Percentiles rank a stretch among this genome's conserved stretches.
These are phyloP conservation scores for Anthonomus grandis DNA, from an alignment of 1,140 invertebrate species.

Conservation along the genomic window DNA sequence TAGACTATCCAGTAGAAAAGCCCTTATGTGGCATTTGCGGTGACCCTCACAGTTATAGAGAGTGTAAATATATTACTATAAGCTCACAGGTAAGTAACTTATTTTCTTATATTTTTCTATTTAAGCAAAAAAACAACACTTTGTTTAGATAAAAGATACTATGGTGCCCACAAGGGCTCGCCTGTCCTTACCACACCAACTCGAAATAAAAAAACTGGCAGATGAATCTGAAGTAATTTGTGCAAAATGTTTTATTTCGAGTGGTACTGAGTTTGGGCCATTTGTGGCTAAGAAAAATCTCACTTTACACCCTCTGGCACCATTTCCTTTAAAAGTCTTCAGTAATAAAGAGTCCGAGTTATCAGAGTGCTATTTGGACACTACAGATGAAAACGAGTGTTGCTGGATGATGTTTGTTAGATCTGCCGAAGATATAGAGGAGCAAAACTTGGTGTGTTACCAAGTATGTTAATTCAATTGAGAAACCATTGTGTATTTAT, in stretches of 20 bases:
- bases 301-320: constrained; percentile 37
- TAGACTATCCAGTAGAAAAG: background rate
- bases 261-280: constrained; percentile 44
- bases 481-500: constrained; percentile 10
- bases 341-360: constrained; percentile 33
- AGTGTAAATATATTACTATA: constrained; percentile 18
- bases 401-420: constrained; percentile 66
- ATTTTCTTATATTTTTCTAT: background rate
- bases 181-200: constrained; percentile 37
- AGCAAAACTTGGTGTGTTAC: constrained; percentile 65
- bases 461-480: constrained; percentile 49
- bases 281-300: constrained; percentile 39
- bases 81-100: constrained; percentile 10
- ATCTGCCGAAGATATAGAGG: constrained; percentile 48
- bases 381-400: constrained; percentile 53
- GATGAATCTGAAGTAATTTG: constrained; percentile 34
- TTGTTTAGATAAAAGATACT: constrained; percentile 8
- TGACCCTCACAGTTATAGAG: constrained; percentile 11
- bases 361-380: constrained; percentile 53
- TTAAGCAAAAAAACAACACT: background rate
- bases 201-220: constrained; percentile 37
- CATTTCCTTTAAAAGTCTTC: constrained; percentile 46
- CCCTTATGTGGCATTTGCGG: constrained; percentile 23
- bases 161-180: constrained; percentile 39
- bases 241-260: constrained; percentile 28